A percentile compares a stretch with the other conserved stretches of the same genome.
Evolutionary conservation across 1,140 invertebrate species (phyloP).

Genomic region (Aphis craccivora): DNA sequence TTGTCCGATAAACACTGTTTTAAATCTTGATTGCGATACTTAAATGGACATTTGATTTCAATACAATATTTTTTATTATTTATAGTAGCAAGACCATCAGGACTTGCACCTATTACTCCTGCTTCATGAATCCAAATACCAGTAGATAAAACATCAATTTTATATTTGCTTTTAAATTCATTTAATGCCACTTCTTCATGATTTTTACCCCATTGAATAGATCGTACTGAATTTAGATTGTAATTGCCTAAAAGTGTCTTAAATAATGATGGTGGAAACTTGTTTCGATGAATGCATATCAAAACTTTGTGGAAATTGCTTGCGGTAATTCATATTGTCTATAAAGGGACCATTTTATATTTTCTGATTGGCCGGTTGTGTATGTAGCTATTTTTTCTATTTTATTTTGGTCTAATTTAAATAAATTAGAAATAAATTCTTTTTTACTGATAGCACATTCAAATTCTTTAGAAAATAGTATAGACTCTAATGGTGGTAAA

Average conservation of each 20-base stretch:
- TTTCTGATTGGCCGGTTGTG: background rate
- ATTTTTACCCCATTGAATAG: too few relatives aligned
- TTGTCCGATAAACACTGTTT: background rate
- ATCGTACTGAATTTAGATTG: too few relatives aligned
- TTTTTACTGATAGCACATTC: background rate
- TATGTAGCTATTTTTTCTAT: background rate
- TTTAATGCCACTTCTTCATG: too few relatives aligned
- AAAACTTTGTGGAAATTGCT: too few relatives aligned
- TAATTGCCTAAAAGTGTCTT: too few relatives aligned
- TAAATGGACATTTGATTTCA: background rate
- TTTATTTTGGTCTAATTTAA: background rate
- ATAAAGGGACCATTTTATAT: slow-evolving; percentile 13
- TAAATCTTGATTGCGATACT: background rate
- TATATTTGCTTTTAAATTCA: too few relatives aligned
- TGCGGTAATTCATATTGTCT: too few relatives aligned
- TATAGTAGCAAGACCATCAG: background rate
- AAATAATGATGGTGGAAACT: too few relatives aligned
- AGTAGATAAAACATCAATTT: too few relatives aligned
- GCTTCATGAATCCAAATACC: too few relatives aligned
- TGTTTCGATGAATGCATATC: too few relatives aligned
- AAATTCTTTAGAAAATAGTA: background rate
- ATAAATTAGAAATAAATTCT: too few relatives aligned
- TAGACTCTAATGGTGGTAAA: background rate
- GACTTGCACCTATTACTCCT: background rate
- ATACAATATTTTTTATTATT: background rate